A percentile compares a stretch with the other conserved stretches of the same genome.
These are phyloP conservation scores for Lasioglossum baleicum DNA, from an alignment of 1,140 invertebrate species.

Conservation along the genomic window DNA sequence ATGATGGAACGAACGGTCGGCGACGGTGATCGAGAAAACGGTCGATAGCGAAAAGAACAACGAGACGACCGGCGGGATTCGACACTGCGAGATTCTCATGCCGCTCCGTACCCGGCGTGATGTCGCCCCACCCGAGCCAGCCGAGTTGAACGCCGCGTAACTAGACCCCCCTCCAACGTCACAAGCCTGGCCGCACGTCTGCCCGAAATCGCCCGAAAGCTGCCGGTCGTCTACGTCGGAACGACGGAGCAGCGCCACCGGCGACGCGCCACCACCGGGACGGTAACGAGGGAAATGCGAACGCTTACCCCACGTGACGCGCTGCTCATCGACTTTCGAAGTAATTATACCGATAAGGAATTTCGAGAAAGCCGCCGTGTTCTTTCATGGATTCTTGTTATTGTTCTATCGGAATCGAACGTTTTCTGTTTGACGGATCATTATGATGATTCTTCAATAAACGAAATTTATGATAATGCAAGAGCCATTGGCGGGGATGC, in stretches of 20 bases:
- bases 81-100: constrained; percentile 57
- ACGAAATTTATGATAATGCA: no score
- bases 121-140: constrained; percentile 58
- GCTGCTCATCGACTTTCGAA: no score
- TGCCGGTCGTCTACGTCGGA: constrained; percentile 9
- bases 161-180: neutral
- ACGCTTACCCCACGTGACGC: neutral
- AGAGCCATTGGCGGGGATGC: no score
- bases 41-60: constrained; percentile 23
- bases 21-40: neutral
- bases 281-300: constrained; percentile 22
- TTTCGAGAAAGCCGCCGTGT: no score
- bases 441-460: no score
- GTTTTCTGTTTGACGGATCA: no score
- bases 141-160: constrained; percentile 48
- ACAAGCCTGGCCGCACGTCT: constrained; percentile 12
- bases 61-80: constrained; percentile 55
- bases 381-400: no score
- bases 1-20: no score
- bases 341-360: no score
- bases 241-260: constrained; percentile 10
- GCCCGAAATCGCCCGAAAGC: constrained; percentile 55
- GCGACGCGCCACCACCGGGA: constrained; percentile 4
- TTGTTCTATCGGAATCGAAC: no score
- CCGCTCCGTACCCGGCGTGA: constrained; percentile 35